phyloP scores from a whole-genome alignment of 2,888 invertebrate genomes.

The Sepioteuthis lessoniana region DNA sequence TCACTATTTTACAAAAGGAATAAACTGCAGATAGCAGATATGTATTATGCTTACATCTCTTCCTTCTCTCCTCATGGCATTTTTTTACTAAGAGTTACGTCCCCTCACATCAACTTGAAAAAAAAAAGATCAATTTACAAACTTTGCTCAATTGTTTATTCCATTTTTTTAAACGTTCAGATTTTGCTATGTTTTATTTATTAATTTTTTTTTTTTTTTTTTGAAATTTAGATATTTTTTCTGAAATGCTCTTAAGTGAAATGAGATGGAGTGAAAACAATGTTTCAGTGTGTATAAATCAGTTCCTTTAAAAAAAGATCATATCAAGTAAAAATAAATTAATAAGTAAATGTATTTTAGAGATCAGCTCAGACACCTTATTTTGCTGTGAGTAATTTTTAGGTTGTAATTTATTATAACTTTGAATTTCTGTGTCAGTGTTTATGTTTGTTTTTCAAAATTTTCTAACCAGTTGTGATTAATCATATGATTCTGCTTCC shows the following conservation, averaged over 20 bases:
- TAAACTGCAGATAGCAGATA: background rate
- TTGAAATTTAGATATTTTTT: background rate
- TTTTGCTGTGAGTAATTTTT: background rate
- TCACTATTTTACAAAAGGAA: background rate
- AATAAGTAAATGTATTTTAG: background rate
- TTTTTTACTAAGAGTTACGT: background rate
- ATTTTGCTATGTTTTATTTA: background rate
- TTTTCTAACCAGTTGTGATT: background rate
- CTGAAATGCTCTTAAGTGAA: background rate
- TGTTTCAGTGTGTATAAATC: constrained; percentile 11
- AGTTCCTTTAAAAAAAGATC: background rate
- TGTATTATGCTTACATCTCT: background rate
- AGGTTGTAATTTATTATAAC: background rate
- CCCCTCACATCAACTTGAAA: background rate
- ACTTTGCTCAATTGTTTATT: constrained; percentile 16
- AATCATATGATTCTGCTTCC: no score
- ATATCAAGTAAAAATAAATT: background rate
- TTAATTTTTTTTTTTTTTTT: background rate
- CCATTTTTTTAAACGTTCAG: background rate
- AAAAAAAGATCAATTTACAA: background rate
- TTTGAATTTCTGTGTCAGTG: background rate
- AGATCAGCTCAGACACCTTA: background rate
- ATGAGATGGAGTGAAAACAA: background rate
- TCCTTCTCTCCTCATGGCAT: background rate
- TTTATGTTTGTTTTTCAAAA: background rate